Conservation (phyloP, 2,113 vertebrate genomes). For the Festucalex cinctus region DNA sequence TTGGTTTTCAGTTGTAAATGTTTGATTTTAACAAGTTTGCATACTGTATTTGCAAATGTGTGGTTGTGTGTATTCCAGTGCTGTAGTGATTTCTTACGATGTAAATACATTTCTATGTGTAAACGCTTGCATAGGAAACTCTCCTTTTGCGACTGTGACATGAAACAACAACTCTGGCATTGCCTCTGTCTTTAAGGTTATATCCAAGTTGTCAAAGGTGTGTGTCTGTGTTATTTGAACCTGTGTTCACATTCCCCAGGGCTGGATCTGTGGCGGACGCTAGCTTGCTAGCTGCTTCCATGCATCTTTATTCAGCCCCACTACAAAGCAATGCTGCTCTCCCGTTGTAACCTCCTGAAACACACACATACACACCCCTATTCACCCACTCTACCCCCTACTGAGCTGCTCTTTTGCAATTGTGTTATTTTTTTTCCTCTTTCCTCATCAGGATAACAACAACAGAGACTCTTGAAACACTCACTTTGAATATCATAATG, state of each 20-base stretch:
- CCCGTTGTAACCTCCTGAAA: constrained; percentile 52
- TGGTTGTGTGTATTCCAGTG: not conserved
- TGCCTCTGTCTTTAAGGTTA: not conserved
- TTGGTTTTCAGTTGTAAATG: not conserved
- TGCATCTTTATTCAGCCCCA: constrained; percentile 88
- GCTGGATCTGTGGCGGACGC: constrained; percentile 77
- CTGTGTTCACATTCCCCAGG: constrained; percentile 75
- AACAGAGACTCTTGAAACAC: constrained; percentile 51
- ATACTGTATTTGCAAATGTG: not conserved
- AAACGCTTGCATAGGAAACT: not conserved
- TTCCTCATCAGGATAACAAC: constrained; percentile 50
- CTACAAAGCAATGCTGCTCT: constrained; percentile 82
- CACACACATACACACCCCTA: constrained; percentile 39
- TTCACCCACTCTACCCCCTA: not conserved
- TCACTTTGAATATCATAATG: constrained; percentile 61
- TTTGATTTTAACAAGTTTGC: not conserved
- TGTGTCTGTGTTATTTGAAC: constrained; percentile 1
- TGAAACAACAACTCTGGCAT: not conserved
- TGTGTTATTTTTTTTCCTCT: constrained; percentile 32
- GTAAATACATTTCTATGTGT: not conserved
- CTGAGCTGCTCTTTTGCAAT: constrained; percentile 28
- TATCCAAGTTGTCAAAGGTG: not conserved
- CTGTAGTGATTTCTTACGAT: not conserved
- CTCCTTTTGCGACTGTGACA: not conserved
- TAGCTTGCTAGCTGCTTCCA: constrained; percentile 64